Percentiles rank a stretch among this genome's conserved stretches.
Conservation (phyloP, 2,888 invertebrate species). For the Callyntrura guangdongensis region DNA sequence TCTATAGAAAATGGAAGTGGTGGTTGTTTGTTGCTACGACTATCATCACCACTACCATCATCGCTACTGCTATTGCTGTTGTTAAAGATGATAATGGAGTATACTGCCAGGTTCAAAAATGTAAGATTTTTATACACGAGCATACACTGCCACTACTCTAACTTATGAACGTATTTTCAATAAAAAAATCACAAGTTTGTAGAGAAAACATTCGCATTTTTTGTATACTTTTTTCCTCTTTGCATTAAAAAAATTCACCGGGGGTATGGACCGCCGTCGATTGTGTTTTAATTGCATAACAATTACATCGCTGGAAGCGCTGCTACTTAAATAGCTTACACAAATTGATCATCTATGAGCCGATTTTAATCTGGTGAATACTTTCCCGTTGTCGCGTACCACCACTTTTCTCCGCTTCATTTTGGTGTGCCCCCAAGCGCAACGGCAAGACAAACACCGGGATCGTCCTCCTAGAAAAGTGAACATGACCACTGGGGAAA, state of each 20-base stretch:
- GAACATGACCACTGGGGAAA: constrained; percentile 34
- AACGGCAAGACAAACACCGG: background rate
- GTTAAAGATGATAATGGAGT: no score
- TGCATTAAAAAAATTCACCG: background rate
- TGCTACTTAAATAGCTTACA: background rate
- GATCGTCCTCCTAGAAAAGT: no score
- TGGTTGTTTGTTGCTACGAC: no score
- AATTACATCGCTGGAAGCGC: no score
- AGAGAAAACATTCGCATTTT: background rate
- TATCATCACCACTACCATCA: no score
- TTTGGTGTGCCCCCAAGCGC: background rate
- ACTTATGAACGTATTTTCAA: constrained; percentile 29
- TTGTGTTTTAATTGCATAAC: background rate
- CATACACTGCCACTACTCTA: constrained; percentile 7
- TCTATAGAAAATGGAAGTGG: no score
- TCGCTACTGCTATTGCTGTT: no score
- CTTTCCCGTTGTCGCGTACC: background rate
- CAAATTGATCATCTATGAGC: background rate
- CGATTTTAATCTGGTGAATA: no score
- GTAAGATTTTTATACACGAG: background rate
- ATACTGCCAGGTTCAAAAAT: constrained; percentile 14
- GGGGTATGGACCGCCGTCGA: background rate
- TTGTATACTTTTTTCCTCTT: background rate
- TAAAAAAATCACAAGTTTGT: background rate
- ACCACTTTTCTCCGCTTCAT: no score